Evolutionary conservation across 2,113 vertebrate genomes (phyloP), one percentile per base, ranked within the genome.

Genomic region (Taxidea taxus): DNA sequence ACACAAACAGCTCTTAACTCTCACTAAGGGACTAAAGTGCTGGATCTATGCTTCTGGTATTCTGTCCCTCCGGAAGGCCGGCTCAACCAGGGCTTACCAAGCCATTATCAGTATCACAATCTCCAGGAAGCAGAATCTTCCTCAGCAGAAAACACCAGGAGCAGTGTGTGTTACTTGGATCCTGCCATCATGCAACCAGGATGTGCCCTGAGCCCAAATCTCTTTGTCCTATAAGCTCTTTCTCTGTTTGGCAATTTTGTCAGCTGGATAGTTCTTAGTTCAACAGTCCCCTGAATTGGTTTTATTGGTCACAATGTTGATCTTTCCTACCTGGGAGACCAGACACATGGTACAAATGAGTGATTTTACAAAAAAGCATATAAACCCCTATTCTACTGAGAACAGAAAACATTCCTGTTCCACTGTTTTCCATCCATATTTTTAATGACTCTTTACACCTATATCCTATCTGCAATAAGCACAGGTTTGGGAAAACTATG

Each of bases 41-140:
- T 66, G 31, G 14, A 15, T 16, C 3, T 18, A 6, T 66, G 31
- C 5, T 66, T 66, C 64, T 16, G 3, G 64, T 15, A 0, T n/a
- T 66, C 64, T n/a, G 15, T 66, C 31, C 11, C 31, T 66, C 64
- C 12, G 8, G 6, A 66, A 66, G 64, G 3, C 31, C 34, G 7
- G 64, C 14, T 66, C 15, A 15, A 54, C 5, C 0, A 18, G 51
- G 51, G 51, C 16, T 54, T 16, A 54, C 16, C 16, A 15, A 18
- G 51, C 51, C 51, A 54, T 54, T 54, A 18, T 54, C 4, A 54
- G 51, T 54, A 16, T 18, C 51, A 54, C 51, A 18, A 54, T 54
- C 51, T 54, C 51, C 51, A 18, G 51, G 6, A 54, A 16, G 16
- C 5, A 54, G 4, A 66, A 16, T 66, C 64, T 18, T 16, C 64